Evolutionary conservation across 2,888 invertebrate species (phyloP), one percentile per base, ranked within the genome.

Genomic region (Lasioglossum calceatum): DNA sequence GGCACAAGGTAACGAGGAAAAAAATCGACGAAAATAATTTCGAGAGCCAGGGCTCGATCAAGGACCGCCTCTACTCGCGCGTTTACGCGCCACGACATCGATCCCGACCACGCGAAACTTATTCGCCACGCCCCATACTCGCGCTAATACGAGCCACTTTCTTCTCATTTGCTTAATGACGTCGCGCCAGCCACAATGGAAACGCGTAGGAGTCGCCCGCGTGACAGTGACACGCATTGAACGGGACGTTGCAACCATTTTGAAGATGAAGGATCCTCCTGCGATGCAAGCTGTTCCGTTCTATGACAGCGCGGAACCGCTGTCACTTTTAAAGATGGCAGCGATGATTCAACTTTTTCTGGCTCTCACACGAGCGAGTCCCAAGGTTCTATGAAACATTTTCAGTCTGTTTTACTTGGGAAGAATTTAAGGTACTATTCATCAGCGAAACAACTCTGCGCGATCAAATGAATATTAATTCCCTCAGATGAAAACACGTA

Each of bases 131-230:
- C 87, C 85, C 81, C 44, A 27, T 32, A 73, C 76, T 50, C 72
- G 39, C 44, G 50, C 67, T 76, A 81, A 72, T 47, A 82, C 44
- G 58, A 36, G 79, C 54, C 67, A 58, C 54, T 78, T 79, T 73
- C 72, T 73, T 72, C 76, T 79, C 80, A 67, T 67, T 67, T 67
- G 70, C 81, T 64, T 86, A 81, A 83, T 75, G 61, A 83, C 83
- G 36, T 70, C 47, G 61, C 58, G 58, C 58, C 58, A 58, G 54
- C 44, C 81, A 74, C n/a, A 27, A 2, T 23, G 76, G 64, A n/a
- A 58, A 58, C 58, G 58, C 58, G 58, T 58, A 58, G 58, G 58
- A n/a, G n/a, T n/a, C 58, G 58, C 4, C 10, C 58, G 12, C 1
- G 58, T 58, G 58, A 58, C 58, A n/a, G 58, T n/a, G 58, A 58